A percentile compares a stretch with the other conserved stretches of the same genome.
Conservation (phyloP, 2,113 vertebrate genomes). For the Ameiurus melas region DNA sequence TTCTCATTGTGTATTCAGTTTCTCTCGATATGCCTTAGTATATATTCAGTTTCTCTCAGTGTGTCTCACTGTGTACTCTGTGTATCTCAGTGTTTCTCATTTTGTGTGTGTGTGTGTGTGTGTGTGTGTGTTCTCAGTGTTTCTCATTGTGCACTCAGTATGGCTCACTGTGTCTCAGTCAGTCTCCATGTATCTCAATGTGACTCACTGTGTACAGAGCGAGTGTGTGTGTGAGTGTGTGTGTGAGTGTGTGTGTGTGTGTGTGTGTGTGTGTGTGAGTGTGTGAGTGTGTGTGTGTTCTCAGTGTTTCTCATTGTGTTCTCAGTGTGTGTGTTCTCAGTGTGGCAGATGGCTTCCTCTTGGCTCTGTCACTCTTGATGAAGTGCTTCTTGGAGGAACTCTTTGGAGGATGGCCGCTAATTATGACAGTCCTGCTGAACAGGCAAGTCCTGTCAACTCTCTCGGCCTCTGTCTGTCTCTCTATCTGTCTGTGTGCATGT, state of each 20-base stretch:
- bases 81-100: not conserved
- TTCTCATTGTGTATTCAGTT: not conserved
- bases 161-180: not conserved
- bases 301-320: not conserved
- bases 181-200: not conserved
- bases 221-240: no score
- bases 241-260: not conserved
- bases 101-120: no score
- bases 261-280: not conserved
- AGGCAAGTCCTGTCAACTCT: slow-evolving; percentile 27
- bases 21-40: no score
- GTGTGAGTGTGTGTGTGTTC: no score
- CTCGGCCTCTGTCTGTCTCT: not conserved
- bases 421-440: slow-evolving; percentile 53
- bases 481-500: slow-evolving; percentile 10
- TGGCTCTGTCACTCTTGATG: slow-evolving; percentile 45
- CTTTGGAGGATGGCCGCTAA: slow-evolving; percentile 43
- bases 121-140: no score
- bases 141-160: not conserved
- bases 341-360: slow-evolving; percentile 39
- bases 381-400: slow-evolving; percentile 48
- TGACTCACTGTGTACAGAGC: not conserved
- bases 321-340: not conserved
- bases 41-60: no score
- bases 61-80: not conserved